Percentiles rank a stretch among this genome's conserved stretches.
These are phyloP conservation scores for Hybos culiciformis DNA, from an alignment of 2,888 invertebrate species.

Conservation along the genomic window DNA sequence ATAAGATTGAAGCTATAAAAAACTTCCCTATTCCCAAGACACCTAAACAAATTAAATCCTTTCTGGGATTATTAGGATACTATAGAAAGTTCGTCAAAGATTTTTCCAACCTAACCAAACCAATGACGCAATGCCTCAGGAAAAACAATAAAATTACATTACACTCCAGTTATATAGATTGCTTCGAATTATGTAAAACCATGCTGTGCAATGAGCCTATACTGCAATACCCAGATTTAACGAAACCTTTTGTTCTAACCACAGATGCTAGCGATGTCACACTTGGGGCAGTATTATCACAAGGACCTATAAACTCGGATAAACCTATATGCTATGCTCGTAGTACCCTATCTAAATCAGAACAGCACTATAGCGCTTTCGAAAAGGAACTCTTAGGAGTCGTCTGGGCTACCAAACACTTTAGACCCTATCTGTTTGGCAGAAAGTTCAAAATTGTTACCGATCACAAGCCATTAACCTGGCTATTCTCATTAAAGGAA, in stretches of 20 bases:
- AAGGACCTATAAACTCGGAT: conserved; percentile 18
- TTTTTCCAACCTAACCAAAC: conserved; percentile 6
- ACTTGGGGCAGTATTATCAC: conserved; percentile 20
- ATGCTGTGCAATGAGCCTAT: conserved; percentile 10
- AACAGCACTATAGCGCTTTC: conserved; percentile 20
- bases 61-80: conserved; percentile 5
- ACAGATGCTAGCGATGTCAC: conserved; percentile 23
- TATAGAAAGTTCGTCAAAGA: conserved; percentile 12
- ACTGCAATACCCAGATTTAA: conserved; percentile 18
- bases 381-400: conserved; percentile 26
- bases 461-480: conserved; percentile 8
- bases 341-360: conserved; percentile 15
- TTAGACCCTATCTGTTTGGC: conserved; percentile 11
- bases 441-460: conserved; percentile 11
- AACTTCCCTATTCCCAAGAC: conserved; percentile 4
- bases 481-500: conserved; percentile 7
- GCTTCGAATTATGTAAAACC: conserved; percentile 14
- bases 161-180: not conserved
- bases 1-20: conserved; percentile 13
- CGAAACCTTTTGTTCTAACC: conserved; percentile 20
- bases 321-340: conserved; percentile 20
- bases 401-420: too few relatives aligned
- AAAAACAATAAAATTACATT: conserved; percentile 3
- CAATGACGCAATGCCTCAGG: conserved; percentile 10
- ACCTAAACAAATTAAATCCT: conserved; percentile 12